Evolutionary conservation across 2,797 vertebrate species (phyloP).

Genomic region (Menidia menidia): DNA sequence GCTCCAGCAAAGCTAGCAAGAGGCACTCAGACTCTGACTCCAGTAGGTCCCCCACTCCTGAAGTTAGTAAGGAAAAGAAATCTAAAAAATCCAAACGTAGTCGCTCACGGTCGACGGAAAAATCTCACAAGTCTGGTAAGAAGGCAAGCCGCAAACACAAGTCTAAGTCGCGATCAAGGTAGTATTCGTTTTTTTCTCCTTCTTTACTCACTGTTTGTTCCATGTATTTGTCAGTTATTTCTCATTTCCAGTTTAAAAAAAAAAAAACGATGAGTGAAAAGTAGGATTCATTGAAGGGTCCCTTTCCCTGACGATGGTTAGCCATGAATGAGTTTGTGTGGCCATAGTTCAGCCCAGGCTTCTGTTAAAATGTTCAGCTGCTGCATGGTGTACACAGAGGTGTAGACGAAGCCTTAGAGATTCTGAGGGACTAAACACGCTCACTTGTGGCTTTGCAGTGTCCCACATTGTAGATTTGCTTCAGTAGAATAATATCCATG

Average conservation of each 20-base stretch:
- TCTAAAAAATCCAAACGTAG: conserved; percentile 98
- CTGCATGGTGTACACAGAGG: not conserved
- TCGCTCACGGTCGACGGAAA: conserved; percentile 97
- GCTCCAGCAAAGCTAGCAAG: conserved; percentile 91
- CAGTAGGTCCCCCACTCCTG: conserved; percentile 92
- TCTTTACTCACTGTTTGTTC: conserved; percentile 77
- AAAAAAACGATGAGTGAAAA: conserved; percentile 14
- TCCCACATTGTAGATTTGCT: conserved; percentile 22
- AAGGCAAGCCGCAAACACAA: conserved; percentile 99
- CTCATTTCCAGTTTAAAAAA: conserved; percentile 30
- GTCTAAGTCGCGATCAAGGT: conserved; percentile 99
- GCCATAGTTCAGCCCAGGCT: not conserved
- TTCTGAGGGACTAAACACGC: not conserved
- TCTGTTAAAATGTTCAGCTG: conserved; percentile 16
- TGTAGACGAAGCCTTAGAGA: not conserved
- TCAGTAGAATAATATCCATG: conserved; percentile 1
- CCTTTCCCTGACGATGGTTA: conserved; percentile 11
- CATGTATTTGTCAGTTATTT: conserved; percentile 76
- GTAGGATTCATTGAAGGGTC: conserved; percentile 32
- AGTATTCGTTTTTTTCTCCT: conserved; percentile 92
- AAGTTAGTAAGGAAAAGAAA: conserved; percentile 98
- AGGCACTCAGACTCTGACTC: conserved; percentile 93
- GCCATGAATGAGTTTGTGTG: conserved; percentile 12
- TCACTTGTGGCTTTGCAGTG: conserved; percentile 13
- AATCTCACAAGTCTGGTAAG: conserved; percentile 99